Base-by-base conservation (phyloP, 2,797 vertebrate genomes). In the Artibeus jamaicensis region DNA sequence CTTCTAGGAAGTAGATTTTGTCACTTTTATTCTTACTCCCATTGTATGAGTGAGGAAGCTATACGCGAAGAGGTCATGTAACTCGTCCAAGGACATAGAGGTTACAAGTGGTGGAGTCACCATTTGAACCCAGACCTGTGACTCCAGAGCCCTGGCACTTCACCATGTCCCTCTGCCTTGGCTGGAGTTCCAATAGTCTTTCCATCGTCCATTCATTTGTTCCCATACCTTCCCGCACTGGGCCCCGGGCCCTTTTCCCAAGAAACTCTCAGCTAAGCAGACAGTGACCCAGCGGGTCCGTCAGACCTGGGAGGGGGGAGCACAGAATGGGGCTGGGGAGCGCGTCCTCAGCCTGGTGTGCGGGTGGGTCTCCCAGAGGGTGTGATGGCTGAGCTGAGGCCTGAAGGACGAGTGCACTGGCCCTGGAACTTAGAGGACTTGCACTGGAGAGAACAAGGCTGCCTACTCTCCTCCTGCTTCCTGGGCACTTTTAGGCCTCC, bases 371-470 rank as follows among this genome's bases (percentile, higher is more conserved):
- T 12, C 74, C 29, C 26, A 19, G 55, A 24, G 42, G n/a, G 32
- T 9, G n/a, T 26, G 21, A 11, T 22, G 14, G 24, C 46, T 12
- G 10, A 57, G 29, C 29, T 0, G n/a, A 71, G 76, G 32, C 53
- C 59, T 44, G 53, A 39, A 44, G 62, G 55, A 73, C 67, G 29
- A n/a, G 53, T 18, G 22, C 39, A 5, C 18, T 15, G 4, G 29
- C 68, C 32, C 44, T 22, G 62, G 39, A 50, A 42, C 39, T 22
- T 59, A 19, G 65, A 10, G 15, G n/a, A 10, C 53, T 34, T 37
- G 0, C 2, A 1, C n/a, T 5, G 65, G 32, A 37, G 57, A 91
- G 2, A 46, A 37, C 8, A 5, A 0, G 0, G 8, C 5, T 24
- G 21, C 50, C 83, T 19, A 9, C 22, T 22, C 73, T 55, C 29